A percentile compares a stretch with the other conserved stretches of the same genome.
Conservation (phyloP, 2,888 invertebrate genomes). For the Rhopalosiphum nymphaeae region DNA sequence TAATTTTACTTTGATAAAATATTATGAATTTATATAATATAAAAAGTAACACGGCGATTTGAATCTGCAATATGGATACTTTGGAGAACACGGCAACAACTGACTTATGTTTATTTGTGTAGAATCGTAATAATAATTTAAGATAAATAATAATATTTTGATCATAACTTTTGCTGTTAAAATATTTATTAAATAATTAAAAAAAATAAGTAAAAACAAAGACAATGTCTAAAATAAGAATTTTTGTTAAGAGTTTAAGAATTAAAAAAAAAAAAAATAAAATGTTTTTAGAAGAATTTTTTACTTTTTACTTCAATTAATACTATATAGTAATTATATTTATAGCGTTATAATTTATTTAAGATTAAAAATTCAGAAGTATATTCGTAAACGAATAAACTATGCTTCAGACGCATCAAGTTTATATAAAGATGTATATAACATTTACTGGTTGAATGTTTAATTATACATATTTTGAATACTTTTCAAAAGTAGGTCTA, state of each 20-base stretch:
- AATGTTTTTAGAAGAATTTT: neutral
- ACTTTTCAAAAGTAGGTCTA: no score
- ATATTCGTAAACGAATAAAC: neutral
- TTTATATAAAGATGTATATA: neutral
- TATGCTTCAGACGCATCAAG: neutral
- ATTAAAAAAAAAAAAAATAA: neutral
- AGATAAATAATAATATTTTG: neutral
- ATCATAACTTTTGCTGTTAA: neutral
- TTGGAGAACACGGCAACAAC: neutral
- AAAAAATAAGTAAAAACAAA: neutral
- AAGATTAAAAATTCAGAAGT: neutral
- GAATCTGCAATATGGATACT: slow-evolving; percentile 16
- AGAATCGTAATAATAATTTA: neutral
- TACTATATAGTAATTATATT: neutral
- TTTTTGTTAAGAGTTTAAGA: neutral
- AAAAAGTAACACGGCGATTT: slow-evolving; percentile 16
- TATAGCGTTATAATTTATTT: neutral
- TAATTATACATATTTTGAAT: no score
- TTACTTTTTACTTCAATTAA: neutral
- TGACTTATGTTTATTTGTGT: neutral
- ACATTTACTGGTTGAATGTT: neutral
- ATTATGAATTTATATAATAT: neutral
- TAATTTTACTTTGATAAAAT: neutral
- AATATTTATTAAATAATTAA: neutral
- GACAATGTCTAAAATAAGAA: neutral